phyloP scores from a whole-genome alignment of 1,140 invertebrate genomes.

The Drosophila watanabei region DNA sequence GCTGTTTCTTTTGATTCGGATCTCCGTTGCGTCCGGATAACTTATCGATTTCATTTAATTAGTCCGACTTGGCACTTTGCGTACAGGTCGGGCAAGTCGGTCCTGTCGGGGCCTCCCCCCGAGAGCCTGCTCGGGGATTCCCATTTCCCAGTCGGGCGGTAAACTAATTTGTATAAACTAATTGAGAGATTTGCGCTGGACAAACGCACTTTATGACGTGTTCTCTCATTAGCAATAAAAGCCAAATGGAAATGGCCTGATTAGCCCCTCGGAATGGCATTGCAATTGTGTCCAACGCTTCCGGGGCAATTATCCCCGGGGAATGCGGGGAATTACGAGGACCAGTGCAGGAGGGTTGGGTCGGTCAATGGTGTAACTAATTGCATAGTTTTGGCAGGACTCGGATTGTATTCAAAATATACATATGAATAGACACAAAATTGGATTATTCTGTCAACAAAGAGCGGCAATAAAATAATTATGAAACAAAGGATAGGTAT shows the following conservation, averaged over 20 bases:
- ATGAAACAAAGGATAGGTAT: background rate
- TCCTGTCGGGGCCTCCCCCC: background rate
- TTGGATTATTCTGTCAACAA: background rate
- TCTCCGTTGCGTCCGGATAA: conserved; percentile 39
- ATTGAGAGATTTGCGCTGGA: conserved; percentile 72
- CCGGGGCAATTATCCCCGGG: conserved; percentile 6
- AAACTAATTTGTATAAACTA: conserved; percentile 82
- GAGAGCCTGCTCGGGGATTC: background rate
- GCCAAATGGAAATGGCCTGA: conserved; percentile 53
- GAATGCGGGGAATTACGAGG: conserved; percentile 13
- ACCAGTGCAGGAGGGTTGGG: background rate
- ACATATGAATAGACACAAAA: background rate
- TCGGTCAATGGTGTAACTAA: conserved; percentile 39
- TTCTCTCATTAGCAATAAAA: conserved; percentile 81
- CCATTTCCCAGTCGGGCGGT: conserved; percentile 72
- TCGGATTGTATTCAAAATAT: conserved; percentile 16
- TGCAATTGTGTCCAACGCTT: conserved; percentile 40
- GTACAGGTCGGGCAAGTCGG: conserved; percentile 31
- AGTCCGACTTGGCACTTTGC: conserved; percentile 44
- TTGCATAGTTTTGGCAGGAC: conserved; percentile 23
- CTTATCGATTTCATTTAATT: conserved; percentile 81
- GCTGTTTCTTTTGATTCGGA: conserved; percentile 24
- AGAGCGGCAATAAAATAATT: background rate
- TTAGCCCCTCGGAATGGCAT: conserved; percentile 50
- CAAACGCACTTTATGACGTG: conserved; percentile 69